Base-by-base conservation (phyloP, 64 coral and sea anemone species). In the Exaiptasia diaphana region DNA sequence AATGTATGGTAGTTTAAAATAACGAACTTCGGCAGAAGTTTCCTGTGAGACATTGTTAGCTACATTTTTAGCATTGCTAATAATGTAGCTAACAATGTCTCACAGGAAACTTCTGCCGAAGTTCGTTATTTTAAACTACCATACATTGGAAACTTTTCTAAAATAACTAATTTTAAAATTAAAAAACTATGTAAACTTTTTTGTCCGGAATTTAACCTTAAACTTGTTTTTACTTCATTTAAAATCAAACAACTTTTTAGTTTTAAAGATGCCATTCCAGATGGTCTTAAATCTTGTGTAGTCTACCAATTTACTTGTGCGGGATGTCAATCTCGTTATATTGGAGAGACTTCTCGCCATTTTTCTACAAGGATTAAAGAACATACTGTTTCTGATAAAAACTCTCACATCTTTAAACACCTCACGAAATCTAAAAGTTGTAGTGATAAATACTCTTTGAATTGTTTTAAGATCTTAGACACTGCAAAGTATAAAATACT, bases 271-370 rank as follows among this genome's bases (percentile, higher is more conserved):
- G 33, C 29, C 41, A 67, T 67, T 34, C 63, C 30, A 7, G 34
- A 67, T 25, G 21, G 22, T 31, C 63, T 33, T 34, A 14, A 34
- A 67, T 67, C 63, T 17, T 67, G 63, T 29, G 63, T 67, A 8
- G 63, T 33, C 34, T 67, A 67, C 34, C 27, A 71, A 36, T 71
- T 71, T 36, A 40, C 67, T 36, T 71, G 67, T 71, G 39, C 39
- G 15, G 67, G 67, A 36, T 71, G 67, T 71, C 2, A 36, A 15
- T 31, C 67, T 21, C 40, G 67, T 41, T 71, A 71, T 71, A 41
- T 71, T 41, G 33, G 67, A 2, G 67, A 71, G 39, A 34, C 67
- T 41, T 33, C 62, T 37, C 28, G 62, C 26, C 62, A 67, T 67
- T 67, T 67, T 4, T 3, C 26, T 14, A 67, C 67, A 28, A 36